Base-by-base conservation (phyloP, 2,797 vertebrate species). In the Limosa lapponica region DNA sequence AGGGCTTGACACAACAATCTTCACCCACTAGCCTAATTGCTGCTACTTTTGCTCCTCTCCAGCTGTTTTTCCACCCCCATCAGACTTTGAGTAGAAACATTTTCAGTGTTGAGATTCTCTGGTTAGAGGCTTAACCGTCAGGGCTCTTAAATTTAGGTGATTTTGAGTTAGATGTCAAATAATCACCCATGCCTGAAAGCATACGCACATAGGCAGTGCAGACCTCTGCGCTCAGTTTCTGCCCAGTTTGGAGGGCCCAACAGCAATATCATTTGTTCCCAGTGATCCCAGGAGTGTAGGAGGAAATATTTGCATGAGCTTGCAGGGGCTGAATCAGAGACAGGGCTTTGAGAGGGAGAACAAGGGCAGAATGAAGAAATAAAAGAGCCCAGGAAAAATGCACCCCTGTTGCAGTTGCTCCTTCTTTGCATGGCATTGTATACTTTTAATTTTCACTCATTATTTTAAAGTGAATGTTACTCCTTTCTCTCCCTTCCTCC, bases 211-310 rank as follows among this genome's bases (percentile, higher is more conserved):
- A n/a, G n/a, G 28, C 25, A 67, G 23, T 8, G 8, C 28, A 49
- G 41, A 4, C 22, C 32, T 13, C 18, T 16, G 7, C 3, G 3
- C 28, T n/a, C 34, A 5, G 34, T 61, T 85, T 81, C 25, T 78
- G n/a, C 10, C 34, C 27, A n/a, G 5, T 44, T 69, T 57, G 39
- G 6, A 49, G 58, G 30, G 5, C 69, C 22, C 55, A 49, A 20
- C 11, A 82, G 20, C 55, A 77, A 23, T 8, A n/a, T 10, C 22
- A 28, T 15, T 57, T 17, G 2, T 46, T 77, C 32, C 24, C 27
- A 48, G n/a, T 4, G 13, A 17, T 44, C 43, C 17, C 30, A 82
- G 43, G 18, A 74, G 6, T 1, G 1, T 0, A 58, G 17, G 7
- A 52, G 13, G 37, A 86, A 71, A 36, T 1, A 1, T 41, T 30